Evolutionary conservation across 2,888 invertebrate genomes (phyloP), one percentile per base, ranked within the genome.

Genomic region (Lycia hirtaria): DNA sequence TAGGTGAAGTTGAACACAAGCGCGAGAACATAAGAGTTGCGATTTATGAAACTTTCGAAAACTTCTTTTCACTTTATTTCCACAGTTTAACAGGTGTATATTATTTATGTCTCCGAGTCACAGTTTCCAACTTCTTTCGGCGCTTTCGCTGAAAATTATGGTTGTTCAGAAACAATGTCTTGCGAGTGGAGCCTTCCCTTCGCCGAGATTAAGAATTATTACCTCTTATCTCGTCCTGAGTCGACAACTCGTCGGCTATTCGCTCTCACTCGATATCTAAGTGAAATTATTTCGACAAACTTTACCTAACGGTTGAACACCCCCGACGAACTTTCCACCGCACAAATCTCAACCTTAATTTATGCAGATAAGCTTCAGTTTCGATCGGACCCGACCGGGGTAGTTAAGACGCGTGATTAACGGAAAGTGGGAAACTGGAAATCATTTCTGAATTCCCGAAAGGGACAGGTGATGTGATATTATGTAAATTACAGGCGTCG

Each of bases 371-470:
- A 71, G 70, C 78, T 68, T 69, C 64, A 67, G 69, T 75, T 78
- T 75, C 41, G 32, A 65, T 62, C 45, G 57, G 28, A 26, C 41
- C 17, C 43, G 37, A 26, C 24, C 52, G 43, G 47, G 71, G 80
- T 72, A 74, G 78, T 82, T 77, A 78, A 80, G 86, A 81, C 85
- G 79, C 81, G 87, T 88, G 88, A 89, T 89, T 88, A 89, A 86
- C 81, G 87, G 81, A 86, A 85, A 86, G 83, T 86, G 83, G 86
- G 87, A 88, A 86, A 87, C 86, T 85, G 90, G 84, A 87, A 91
- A 91, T 89, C 88, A 89, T 91, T 91, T 87, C 85, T 81, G 85
- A 86, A 82, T 88, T 79, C 73, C 65, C 76, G 90, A 89, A 84
- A 87, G 85, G 81, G 92, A 91, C 85, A 86, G 87, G 83, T 85